A percentile compares a stretch with the other conserved stretches of the same genome.
Conservation (phyloP, 2,797 vertebrate genomes). For the Neopelma chrysocephalum region DNA sequence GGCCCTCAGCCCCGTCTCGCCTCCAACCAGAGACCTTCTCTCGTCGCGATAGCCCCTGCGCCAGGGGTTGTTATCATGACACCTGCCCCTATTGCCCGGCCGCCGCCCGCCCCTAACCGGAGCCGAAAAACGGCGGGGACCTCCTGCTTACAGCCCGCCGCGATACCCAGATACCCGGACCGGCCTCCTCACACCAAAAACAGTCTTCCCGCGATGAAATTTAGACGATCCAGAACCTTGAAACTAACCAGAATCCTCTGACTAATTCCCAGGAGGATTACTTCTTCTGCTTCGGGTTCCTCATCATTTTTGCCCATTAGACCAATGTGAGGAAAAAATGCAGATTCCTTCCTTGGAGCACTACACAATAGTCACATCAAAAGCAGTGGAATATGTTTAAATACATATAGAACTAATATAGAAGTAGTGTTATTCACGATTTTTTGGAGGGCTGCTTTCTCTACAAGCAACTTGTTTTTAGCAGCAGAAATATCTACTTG, state of each 20-base stretch:
- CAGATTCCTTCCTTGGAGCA: neutral
- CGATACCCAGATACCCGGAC: neutral
- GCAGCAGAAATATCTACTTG: neutral
- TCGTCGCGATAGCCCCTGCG: rapidly evolving
- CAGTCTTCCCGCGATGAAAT: neutral
- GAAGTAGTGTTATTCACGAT: neutral
- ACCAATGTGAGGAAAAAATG: rapidly evolving
- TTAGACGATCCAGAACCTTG: neutral
- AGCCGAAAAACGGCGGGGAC: rapidly evolving
- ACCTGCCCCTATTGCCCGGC: neutral
- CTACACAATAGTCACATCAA: neutral
- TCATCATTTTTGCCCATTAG: neutral
- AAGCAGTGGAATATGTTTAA: neutral
- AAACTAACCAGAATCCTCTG: neutral
- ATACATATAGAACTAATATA: neutral
- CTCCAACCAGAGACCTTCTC: neutral
- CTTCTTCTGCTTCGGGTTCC: neutral
- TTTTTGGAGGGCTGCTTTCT: neutral
- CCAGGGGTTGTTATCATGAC: rapidly evolving
- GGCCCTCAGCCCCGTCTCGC: neutral
- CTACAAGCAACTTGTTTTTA: neutral
- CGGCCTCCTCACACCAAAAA: rapidly evolving
- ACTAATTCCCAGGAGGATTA: neutral
- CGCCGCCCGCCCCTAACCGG: neutral
- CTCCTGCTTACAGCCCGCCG: rapidly evolving